phyloP scores from a whole-genome alignment of 2,113 vertebrate genomes.

The Ramphastos sulfuratus region DNA sequence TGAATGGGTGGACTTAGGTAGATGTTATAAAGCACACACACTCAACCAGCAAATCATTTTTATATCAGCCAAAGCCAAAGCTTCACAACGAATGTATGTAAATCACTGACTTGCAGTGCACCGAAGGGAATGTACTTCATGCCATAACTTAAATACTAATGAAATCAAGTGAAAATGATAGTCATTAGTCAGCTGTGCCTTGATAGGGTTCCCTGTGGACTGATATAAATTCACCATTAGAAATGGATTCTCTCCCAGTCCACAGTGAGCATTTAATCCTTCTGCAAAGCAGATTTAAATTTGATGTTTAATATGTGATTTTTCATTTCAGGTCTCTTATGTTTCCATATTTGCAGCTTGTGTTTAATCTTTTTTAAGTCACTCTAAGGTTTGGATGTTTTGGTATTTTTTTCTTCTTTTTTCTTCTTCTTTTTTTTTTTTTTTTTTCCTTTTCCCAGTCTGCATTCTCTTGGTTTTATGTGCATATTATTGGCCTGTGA shows the following conservation, averaged over 20 bases:
- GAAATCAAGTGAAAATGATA: slow-evolving; percentile 77
- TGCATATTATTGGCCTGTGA: neutral
- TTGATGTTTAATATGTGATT: slow-evolving; percentile 43
- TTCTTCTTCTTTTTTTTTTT: neutral
- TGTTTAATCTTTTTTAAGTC: slow-evolving; percentile 63
- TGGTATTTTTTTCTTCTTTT: too few species aligned
- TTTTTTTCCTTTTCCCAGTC: neutral
- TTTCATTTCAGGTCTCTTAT: slow-evolving; percentile 29
- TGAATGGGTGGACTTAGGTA: slow-evolving; percentile 46
- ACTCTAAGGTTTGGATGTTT: neutral
- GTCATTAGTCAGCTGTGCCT: slow-evolving; percentile 72
- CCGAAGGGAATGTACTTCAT: slow-evolving; percentile 57
- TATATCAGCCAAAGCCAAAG: slow-evolving; percentile 62
- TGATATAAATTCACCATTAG: slow-evolving; percentile 69
- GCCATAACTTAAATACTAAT: slow-evolving; percentile 77
- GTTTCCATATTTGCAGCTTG: slow-evolving; percentile 4
- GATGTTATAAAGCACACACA: slow-evolving; percentile 14
- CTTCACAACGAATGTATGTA: slow-evolving; percentile 57
- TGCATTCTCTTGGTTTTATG: neutral
- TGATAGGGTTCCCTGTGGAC: slow-evolving; percentile 62
- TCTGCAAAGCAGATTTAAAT: slow-evolving; percentile 70
- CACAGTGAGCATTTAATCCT: slow-evolving; percentile 60
- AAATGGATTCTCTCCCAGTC: slow-evolving; percentile 61
- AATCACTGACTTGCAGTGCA: slow-evolving; percentile 67
- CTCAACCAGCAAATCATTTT: slow-evolving; percentile 64